phyloP scores from a whole-genome alignment of 64 coral and sea anemone genomes.

The Actinia equina region DNA sequence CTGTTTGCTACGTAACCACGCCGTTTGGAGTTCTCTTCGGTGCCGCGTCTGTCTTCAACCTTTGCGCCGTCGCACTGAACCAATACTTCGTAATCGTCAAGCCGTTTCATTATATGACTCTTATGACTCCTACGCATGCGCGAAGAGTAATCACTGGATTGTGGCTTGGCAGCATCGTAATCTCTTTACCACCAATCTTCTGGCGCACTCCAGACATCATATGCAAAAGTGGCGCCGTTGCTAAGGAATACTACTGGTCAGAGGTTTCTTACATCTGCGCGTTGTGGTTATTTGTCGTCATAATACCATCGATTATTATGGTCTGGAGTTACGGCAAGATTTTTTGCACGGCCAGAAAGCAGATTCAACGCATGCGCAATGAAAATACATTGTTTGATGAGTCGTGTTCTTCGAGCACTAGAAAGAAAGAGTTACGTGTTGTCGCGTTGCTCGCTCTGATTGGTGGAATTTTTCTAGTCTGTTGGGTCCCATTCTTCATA shows the following conservation, averaged over 20 bases:
- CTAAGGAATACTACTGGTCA: conserved; percentile 58
- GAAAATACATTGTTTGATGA: conserved; percentile 17
- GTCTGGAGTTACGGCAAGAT: conserved; percentile 73
- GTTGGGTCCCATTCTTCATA: conserved; percentile 89
- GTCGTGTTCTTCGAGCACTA: conserved; percentile 14
- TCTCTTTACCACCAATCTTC: conserved; percentile 64
- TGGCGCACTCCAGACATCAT: conserved; percentile 82
- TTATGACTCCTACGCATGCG: conserved; percentile 76
- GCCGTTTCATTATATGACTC: conserved; percentile 71
- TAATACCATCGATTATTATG: conserved; percentile 80
- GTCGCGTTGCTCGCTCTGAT: conserved; percentile 78
- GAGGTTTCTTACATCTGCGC: conserved; percentile 73
- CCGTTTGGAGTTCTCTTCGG: conserved; percentile 89
- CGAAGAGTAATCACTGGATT: conserved; percentile 58
- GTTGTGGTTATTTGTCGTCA: conserved; percentile 84
- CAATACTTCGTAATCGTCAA: conserved; percentile 90
- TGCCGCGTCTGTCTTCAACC: conserved; percentile 85
- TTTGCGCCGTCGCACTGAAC: conserved; percentile 86
- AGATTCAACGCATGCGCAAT: conserved; percentile 75
- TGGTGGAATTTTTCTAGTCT: conserved; percentile 78
- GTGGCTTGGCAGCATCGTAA: conserved; percentile 70
- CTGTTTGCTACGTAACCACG: conserved; percentile 79
- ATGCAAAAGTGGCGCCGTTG: conserved; percentile 80
- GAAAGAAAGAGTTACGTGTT: conserved; percentile 76
- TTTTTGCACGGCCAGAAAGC: conserved; percentile 65